Base-by-base conservation (phyloP, 2,888 invertebrate species). In the Rhorus exstirpatorius region DNA sequence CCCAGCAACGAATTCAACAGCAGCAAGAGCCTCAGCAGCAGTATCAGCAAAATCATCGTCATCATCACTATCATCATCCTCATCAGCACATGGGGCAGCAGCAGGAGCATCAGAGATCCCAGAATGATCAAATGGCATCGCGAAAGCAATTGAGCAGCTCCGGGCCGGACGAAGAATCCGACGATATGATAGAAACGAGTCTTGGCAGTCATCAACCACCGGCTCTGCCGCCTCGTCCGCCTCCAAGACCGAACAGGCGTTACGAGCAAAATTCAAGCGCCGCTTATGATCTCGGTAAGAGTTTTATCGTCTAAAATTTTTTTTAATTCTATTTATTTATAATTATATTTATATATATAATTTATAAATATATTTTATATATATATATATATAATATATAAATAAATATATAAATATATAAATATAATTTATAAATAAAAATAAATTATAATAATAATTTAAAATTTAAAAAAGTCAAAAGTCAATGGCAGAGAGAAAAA, bases 121-220 rank as follows among this genome's bases (percentile, higher is more conserved):
- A 70, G 10, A 71, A 55, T 31, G 82, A 83, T 12, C 65, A 76
- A 17, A 58, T 46, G 0, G 44, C 70, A 12, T 53, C 38, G 1
- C 49, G 65, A 46, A 86, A 83, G 21, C 84, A 86, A 35, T 88
- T 89, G 75, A 87, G 79, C 19, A 76, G 88, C 17, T 91, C 90
- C 76, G 89, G 90, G 78, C 89, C 89, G 55, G 89, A 85, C 81
- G 90, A 90, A 78, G 90, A 89, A 55, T 87, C 87, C 51, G 86
- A 86, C 81, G 90, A 90, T 71, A 87, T 89, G 76, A 87, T 89
- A 41, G 81, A 81, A 55, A 65, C 79, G 21, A 79, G 71, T 84
- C 88, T 90, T 68, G 91, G 90, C 87, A 90, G 88, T 79, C 92
- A 91, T 88, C 92, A 93, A 84, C 93, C 92, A 31, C 93, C 92